phyloP scores from a whole-genome alignment of 2,113 vertebrate genomes.

The Lasiurus cinereus region DNA sequence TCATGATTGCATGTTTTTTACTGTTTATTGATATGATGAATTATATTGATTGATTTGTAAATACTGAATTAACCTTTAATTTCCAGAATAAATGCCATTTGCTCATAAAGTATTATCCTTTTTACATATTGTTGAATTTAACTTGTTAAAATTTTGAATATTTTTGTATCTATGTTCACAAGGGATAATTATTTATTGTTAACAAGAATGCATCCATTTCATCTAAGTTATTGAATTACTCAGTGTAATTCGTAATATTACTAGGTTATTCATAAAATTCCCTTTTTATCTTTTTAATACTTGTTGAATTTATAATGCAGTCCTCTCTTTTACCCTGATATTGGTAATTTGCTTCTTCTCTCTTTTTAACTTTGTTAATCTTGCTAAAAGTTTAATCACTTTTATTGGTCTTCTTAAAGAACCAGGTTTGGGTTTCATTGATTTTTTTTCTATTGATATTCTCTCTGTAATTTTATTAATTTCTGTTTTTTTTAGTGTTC shows the following conservation, averaged over 20 bases:
- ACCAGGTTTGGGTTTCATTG: neutral
- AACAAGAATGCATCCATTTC: neutral
- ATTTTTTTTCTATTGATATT: slow-evolving; percentile 36
- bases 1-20: neutral
- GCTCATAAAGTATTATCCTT: neutral
- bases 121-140: neutral
- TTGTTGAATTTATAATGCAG: neutral
- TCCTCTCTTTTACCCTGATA: neutral
- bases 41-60: slow-evolving; percentile 2
- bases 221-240: slow-evolving; percentile 3
- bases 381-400: neutral
- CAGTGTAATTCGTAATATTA: neutral
- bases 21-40: neutral
- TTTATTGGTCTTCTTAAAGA: neutral
- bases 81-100: slow-evolving; percentile 26
- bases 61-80: neutral
- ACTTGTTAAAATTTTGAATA: slow-evolving; percentile 37
- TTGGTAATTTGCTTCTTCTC: slow-evolving; percentile 14
- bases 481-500: neutral
- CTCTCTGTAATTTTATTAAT: slow-evolving; percentile 18
- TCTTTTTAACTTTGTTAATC: slow-evolving; percentile 43
- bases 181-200: neutral
- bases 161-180: neutral
- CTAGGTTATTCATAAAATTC: neutral
- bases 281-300: neutral